phyloP scores from a whole-genome alignment of 2,888 invertebrate genomes.

The Morpho helenor region DNA sequence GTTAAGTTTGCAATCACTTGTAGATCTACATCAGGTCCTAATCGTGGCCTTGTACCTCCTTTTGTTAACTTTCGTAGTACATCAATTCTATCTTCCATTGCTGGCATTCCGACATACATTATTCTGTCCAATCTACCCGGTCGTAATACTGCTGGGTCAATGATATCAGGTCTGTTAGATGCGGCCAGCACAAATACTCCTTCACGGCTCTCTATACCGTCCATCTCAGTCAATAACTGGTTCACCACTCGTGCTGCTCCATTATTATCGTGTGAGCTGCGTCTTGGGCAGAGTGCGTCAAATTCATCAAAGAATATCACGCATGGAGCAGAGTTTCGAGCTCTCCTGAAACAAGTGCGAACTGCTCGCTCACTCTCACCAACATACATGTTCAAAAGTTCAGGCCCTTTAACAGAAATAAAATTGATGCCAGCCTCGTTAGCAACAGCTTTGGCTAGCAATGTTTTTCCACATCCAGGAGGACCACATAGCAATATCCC shows the following conservation, averaged over 20 bases:
- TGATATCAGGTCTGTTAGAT: constrained; percentile 97
- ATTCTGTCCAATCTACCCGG: constrained; percentile 94
- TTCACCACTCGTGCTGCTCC: constrained; percentile 94
- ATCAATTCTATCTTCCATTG: constrained; percentile 87
- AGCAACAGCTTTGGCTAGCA: constrained; percentile 98
- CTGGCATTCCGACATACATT: constrained; percentile 94
- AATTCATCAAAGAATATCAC: constrained; percentile 99
- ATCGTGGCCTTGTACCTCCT: constrained; percentile 88
- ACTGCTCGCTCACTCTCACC: constrained; percentile 99
- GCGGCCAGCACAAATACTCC: constrained; percentile 98
- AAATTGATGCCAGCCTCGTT: constrained; percentile 99
- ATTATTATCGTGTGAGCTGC: constrained; percentile 86
- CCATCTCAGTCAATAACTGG: constrained; percentile 98
- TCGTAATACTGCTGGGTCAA: constrained; percentile 96
- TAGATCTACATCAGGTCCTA: constrained; percentile 88
- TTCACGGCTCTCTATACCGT: constrained; percentile 94
- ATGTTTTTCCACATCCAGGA: constrained; percentile 97
- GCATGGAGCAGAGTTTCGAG: constrained; percentile 96
- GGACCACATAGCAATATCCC: constrained; percentile 98
- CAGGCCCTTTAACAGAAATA: constrained; percentile 99
- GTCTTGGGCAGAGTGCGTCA: constrained; percentile 95
- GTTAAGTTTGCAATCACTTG: constrained; percentile 83
- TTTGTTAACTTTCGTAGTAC: constrained; percentile 94
- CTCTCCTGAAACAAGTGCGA: constrained; percentile 96
- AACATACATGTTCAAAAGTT: constrained; percentile 98